A percentile compares a stretch with the other conserved stretches of the same genome.
Conservation (phyloP, 2,888 invertebrate species). For the Poecilobothrus nobilitatus region DNA sequence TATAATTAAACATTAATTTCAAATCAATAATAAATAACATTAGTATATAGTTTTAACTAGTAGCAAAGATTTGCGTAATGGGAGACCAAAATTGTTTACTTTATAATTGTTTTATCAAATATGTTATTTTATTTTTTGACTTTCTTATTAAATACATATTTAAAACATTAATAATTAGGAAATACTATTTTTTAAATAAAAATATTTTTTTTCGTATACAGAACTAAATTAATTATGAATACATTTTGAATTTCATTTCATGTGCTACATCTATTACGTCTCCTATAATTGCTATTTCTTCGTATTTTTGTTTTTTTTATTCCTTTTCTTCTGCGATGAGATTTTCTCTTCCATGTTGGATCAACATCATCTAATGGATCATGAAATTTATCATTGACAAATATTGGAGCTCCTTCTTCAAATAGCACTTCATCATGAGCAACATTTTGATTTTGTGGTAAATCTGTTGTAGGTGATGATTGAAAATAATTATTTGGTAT, state of each 20-base stretch:
- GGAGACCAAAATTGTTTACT: too few relatives aligned
- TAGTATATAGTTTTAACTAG: too few relatives aligned
- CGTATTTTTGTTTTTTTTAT: background rate
- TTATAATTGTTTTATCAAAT: too few relatives aligned
- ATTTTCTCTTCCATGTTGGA: background rate
- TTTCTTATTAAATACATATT: too few relatives aligned
- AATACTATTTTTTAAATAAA: too few relatives aligned
- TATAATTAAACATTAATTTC: too few relatives aligned
- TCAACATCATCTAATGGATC: background rate
- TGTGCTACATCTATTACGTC: background rate
- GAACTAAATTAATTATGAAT: too few relatives aligned
- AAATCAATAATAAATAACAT: too few relatives aligned
- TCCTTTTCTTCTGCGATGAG: background rate
- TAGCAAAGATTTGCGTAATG: too few relatives aligned
- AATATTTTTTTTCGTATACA: background rate
- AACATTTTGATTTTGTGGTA: background rate
- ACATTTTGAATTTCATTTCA: background rate
- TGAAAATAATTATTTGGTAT: background rate
- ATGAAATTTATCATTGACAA: slow-evolving; percentile 9
- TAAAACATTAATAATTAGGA: too few relatives aligned
- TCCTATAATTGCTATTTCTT: background rate
- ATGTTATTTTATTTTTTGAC: too few relatives aligned
- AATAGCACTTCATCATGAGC: background rate
- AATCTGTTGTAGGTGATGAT: background rate
- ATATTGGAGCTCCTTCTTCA: background rate